Conservation (phyloP, 1,140 invertebrate species). For the Monomorium pharaonis region DNA sequence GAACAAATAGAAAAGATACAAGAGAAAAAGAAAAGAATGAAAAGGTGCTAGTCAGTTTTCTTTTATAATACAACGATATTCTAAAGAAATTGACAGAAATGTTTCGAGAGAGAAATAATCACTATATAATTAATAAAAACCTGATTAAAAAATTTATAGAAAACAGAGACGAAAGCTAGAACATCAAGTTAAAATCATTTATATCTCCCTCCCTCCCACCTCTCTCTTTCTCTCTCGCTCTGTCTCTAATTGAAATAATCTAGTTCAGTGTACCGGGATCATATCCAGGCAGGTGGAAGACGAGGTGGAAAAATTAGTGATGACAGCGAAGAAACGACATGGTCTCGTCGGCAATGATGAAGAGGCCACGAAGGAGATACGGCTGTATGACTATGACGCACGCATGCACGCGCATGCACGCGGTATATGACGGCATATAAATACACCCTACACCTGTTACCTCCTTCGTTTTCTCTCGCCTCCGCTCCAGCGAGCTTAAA, state of each 20-base stretch:
- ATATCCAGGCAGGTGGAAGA: slow-evolving; percentile 15
- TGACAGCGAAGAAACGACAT: not conserved
- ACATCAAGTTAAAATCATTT: not conserved
- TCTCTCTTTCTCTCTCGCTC: no score
- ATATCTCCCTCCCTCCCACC: no score
- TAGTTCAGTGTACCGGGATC: not conserved
- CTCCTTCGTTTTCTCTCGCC: slow-evolving; percentile 70
- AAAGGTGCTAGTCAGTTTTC: not conserved
- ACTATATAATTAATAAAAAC: not conserved
- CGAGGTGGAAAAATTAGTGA: slow-evolving; percentile 8
- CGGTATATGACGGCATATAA: slow-evolving; percentile 76
- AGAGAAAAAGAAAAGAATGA: not conserved
- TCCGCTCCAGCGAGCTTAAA: slow-evolving; percentile 62
- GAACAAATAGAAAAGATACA: not conserved
- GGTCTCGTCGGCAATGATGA: slow-evolving; percentile 33
- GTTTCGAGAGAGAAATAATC: not conserved
- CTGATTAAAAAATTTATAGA: not conserved
- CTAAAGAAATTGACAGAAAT: not conserved
- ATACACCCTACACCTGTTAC: slow-evolving; percentile 82
- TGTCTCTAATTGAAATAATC: not conserved
- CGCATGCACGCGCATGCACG: slow-evolving; percentile 53
- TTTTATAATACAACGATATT: not conserved
- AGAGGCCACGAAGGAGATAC: slow-evolving; percentile 35
- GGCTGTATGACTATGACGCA: slow-evolving; percentile 65
- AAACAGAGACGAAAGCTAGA: not conserved